Conservation (phyloP, 2,888 invertebrate genomes). For the Oscheius sp. region DNA sequence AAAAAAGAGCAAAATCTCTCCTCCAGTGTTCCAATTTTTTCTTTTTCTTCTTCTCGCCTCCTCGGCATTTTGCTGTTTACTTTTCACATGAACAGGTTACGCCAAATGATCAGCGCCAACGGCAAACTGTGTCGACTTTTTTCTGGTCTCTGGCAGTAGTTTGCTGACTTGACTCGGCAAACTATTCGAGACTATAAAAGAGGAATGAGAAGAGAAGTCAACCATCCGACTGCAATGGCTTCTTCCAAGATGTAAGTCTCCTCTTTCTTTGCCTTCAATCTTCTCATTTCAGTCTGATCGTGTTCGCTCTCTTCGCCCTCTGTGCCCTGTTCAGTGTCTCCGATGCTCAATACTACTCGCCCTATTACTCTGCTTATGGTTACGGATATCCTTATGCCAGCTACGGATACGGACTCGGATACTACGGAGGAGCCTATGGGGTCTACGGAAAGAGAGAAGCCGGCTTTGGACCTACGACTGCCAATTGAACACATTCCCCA, state of each 20-base stretch:
- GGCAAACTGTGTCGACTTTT: background rate
- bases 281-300: background rate
- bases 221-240: background rate
- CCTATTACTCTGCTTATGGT: slow-evolving; percentile 31
- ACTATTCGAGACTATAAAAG: background rate
- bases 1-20: slow-evolving; percentile 4
- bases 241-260: slow-evolving; percentile 1
- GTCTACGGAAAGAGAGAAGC: slow-evolving; percentile 43
- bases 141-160: background rate
- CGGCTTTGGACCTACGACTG: slow-evolving; percentile 29
- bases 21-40: background rate
- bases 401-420: slow-evolving; percentile 38
- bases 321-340: slow-evolving; percentile 11
- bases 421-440: slow-evolving; percentile 32
- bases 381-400: background rate
- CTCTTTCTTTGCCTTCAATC: background rate
- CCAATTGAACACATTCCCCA: background rate
- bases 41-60: no score
- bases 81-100: no score
- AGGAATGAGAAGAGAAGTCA: background rate
- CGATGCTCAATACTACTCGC: slow-evolving; percentile 27
- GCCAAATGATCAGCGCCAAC: no score
- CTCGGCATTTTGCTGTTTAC: no score
- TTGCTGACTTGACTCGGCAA: background rate
- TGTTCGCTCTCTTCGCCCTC: slow-evolving; percentile 17